These are phyloP conservation scores for Eueremaeus valkanovi DNA, from an alignment of 2,888 invertebrate genomes.

Conservation along the genomic window DNA sequence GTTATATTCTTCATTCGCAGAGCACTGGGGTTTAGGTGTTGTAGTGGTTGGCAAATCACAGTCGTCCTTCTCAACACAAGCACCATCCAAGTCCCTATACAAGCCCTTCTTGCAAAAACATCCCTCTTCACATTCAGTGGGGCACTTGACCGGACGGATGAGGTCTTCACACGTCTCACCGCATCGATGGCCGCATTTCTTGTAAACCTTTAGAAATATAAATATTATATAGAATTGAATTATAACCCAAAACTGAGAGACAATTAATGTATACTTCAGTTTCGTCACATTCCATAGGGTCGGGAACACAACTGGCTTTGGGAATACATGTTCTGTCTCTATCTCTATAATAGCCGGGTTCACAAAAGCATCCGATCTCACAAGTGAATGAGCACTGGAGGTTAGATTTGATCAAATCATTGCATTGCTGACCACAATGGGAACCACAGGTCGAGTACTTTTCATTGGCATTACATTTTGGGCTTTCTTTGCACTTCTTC, in stretches of 20 bases:
- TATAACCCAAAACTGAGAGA: no score
- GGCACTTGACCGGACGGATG: no score
- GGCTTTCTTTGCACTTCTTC: background rate
- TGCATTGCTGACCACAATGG: background rate
- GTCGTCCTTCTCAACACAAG: no score
- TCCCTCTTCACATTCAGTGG: background rate
- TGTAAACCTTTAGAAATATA: background rate
- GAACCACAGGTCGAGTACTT: background rate
- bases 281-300: background rate
- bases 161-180: background rate
- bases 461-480: background rate
- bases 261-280: no score
- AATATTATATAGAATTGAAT: no score
- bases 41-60: no score
- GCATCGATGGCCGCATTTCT: background rate
- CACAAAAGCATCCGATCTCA: slow-evolving; percentile 3
- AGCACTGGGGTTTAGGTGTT: no score
- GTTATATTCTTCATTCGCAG: background rate
- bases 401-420: background rate
- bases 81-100: no score
- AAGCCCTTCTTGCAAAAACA: background rate
- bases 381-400: background rate
- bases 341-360: background rate
- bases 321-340: background rate
- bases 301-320: background rate